phyloP scores from a whole-genome alignment of 1,140 invertebrate genomes.

The Chrysopa pallens region DNA sequence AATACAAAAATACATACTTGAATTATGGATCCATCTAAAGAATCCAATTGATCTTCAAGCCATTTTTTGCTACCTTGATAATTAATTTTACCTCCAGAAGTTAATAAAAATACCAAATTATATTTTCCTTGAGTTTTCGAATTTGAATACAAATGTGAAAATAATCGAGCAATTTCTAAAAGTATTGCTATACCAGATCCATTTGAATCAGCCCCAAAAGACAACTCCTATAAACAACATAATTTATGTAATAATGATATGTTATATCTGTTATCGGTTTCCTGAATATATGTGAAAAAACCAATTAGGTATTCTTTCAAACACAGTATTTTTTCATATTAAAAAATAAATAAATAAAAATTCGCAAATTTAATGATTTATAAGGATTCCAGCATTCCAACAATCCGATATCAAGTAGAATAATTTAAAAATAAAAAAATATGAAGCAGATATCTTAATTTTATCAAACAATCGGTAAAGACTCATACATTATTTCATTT shows the following conservation, averaged over 20 bases:
- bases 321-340: no score
- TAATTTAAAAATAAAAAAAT: no score
- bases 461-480: no score
- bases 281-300: no score
- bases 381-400: no score
- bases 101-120: conserved; percentile 79
- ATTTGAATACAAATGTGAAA: conserved; percentile 79
- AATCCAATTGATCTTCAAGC: conserved; percentile 84
- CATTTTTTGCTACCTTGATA: conserved; percentile 93
- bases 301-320: no score
- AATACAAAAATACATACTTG: conserved; percentile 36
- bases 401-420: no score
- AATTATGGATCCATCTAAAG: conserved; percentile 43
- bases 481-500: no score
- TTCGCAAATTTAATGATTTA: no score
- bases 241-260: conserved; percentile 8
- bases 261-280: no score
- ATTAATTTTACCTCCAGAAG: conserved; percentile 82
- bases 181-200: conserved; percentile 80
- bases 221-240: conserved; percentile 43
- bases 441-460: no score
- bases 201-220: conserved; percentile 81
- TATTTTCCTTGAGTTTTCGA: conserved; percentile 62
- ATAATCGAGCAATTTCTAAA: conserved; percentile 73
- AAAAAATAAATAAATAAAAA: no score